These are phyloP conservation scores for Cynopterus sphinx DNA, from an alignment of 2,797 vertebrate genomes.

Conservation along the genomic window DNA sequence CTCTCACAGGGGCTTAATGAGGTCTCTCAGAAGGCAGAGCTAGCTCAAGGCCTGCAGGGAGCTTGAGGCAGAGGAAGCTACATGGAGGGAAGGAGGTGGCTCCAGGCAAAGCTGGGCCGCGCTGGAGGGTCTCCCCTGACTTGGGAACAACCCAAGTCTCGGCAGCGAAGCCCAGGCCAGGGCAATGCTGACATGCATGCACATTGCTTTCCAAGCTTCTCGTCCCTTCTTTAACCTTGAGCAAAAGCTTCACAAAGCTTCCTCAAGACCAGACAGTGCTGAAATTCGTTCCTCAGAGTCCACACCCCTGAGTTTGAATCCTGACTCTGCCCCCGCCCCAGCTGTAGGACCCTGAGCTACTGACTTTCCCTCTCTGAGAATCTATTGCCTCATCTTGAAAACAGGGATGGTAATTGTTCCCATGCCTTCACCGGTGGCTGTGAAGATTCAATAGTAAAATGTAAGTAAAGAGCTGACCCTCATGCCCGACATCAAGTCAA, in stretches of 20 bases:
- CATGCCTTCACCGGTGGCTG: background rate
- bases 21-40: conserved; percentile 78
- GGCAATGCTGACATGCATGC: background rate
- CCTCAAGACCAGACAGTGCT: background rate
- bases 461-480: background rate
- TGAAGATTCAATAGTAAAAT: too few relatives aligned
- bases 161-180: rapidly evolving
- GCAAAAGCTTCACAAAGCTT: background rate
- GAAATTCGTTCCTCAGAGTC: background rate
- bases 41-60: background rate
- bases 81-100: background rate
- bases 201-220: background rate
- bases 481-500: background rate
- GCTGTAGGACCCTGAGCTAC: background rate
- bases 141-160: background rate
- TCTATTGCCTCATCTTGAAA: background rate
- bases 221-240: background rate
- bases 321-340: background rate
- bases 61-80: background rate
- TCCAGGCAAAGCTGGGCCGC: rapidly evolving
- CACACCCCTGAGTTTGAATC: background rate
- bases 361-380: background rate
- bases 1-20: conserved; percentile 86
- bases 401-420: rapidly evolving
- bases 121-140: background rate